These are phyloP conservation scores for Celastrina argiolus DNA, from an alignment of 2,888 invertebrate species.

Conservation along the genomic window DNA sequence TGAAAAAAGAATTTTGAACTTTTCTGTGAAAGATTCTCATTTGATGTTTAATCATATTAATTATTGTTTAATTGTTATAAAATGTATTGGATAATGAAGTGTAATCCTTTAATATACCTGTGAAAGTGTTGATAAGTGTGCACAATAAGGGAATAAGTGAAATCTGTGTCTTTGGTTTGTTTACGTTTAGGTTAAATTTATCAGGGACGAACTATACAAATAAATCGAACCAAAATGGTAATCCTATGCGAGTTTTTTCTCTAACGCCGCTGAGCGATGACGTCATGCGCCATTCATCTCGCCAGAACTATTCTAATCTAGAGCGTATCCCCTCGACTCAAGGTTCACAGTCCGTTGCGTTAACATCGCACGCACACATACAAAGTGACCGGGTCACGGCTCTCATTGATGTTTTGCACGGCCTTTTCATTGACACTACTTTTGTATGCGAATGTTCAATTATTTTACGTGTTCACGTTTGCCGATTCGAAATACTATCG, in stretches of 20 bases:
- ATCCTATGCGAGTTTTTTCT: neutral
- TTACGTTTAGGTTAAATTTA: too few relatives aligned
- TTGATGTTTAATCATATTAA: too few relatives aligned
- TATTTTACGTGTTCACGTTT: slow-evolving; percentile 1
- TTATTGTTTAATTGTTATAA: too few relatives aligned
- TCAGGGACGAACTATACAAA: too few relatives aligned
- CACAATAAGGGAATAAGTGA: too few relatives aligned
- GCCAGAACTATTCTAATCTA: neutral
- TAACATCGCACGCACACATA: slow-evolving; percentile 45
- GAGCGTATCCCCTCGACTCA: slow-evolving; percentile 26
- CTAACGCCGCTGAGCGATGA: neutral
- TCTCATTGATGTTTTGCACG: slow-evolving; percentile 72
- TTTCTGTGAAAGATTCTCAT: too few relatives aligned
- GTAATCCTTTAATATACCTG: too few relatives aligned
- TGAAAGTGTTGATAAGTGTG: too few relatives aligned
- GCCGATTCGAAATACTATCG: neutral
- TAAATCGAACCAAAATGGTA: neutral
- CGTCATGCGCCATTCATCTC: slow-evolving; percentile 17
- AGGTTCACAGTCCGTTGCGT: slow-evolving; percentile 32
- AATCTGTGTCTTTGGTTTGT: too few relatives aligned
- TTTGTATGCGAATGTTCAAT: slow-evolving; percentile 8
- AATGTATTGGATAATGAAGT: too few relatives aligned
- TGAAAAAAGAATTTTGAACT: too few relatives aligned
- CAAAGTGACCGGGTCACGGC: slow-evolving; percentile 61
- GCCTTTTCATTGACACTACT: slow-evolving; percentile 63